Percentiles rank a stretch among this genome's conserved stretches.
Evolutionary conservation across 2,797 vertebrate species (phyloP).

Genomic region (Catharus ustulatus): DNA sequence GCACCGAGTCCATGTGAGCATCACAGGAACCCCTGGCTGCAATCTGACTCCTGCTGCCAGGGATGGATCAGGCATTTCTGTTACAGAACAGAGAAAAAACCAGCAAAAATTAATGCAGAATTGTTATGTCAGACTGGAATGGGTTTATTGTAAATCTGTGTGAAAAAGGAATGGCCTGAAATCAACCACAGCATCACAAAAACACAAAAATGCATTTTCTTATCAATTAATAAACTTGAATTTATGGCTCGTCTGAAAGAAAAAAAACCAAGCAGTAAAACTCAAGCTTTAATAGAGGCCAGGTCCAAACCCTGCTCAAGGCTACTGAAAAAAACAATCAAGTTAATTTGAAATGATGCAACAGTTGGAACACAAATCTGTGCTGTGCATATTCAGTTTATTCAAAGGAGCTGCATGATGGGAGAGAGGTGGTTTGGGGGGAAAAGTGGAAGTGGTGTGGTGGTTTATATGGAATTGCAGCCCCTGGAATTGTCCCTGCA

Average conservation of each 20-base stretch:
- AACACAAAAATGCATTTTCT: neutral
- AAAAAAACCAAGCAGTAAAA: accelerated
- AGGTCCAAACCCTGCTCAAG: neutral
- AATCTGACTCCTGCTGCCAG: neutral
- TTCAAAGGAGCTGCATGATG: neutral
- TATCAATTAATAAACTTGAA: neutral
- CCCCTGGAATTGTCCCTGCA: accelerated
- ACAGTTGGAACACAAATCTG: neutral
- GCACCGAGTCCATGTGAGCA: neutral
- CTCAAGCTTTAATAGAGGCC: neutral
- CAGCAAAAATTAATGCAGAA: neutral
- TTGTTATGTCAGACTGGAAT: neutral
- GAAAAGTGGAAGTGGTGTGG: neutral
- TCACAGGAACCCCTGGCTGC: neutral
- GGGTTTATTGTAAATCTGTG: neutral
- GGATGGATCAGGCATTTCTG: neutral
- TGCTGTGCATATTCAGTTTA: neutral
- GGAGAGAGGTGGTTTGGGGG: accelerated
- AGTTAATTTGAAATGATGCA: neutral
- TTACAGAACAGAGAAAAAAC: neutral
- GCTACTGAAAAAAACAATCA: neutral
- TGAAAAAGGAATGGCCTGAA: conserved; percentile 15
- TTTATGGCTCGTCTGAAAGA: neutral
- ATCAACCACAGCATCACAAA: neutral
- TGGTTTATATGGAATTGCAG: neutral